Percentiles rank a stretch among this genome's conserved stretches.
Conservation (phyloP, 2,888 invertebrate genomes). For the Phalera bucephala region DNA sequence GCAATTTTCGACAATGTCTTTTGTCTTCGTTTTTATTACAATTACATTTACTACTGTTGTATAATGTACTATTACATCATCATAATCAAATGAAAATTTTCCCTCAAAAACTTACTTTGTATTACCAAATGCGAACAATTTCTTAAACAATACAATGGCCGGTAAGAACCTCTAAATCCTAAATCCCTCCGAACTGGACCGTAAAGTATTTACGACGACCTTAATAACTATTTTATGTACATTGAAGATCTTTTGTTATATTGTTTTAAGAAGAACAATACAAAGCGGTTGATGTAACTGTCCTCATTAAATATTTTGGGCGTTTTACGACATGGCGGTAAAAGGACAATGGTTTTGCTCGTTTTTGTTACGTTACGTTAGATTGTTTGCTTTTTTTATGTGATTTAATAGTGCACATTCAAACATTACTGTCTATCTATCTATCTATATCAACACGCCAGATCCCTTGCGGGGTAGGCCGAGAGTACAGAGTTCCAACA, state of each 20-base stretch:
- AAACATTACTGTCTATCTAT: too few relatives aligned
- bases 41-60: too few relatives aligned
- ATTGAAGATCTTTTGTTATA: slow-evolving; percentile 20
- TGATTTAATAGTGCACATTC: too few relatives aligned
- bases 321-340: neutral
- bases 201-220: slow-evolving; percentile 16
- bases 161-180: too few relatives aligned
- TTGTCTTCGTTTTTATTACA: neutral
- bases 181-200: slow-evolving; percentile 22
- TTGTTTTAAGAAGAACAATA: slow-evolving; percentile 21
- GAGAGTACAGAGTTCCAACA: too few relatives aligned
- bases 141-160: neutral
- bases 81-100: slow-evolving; percentile 15
- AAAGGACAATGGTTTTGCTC: slow-evolving; percentile 1
- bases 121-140: neutral
- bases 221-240: slow-evolving; percentile 22
- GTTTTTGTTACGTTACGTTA: neutral
- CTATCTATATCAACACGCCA: too few relatives aligned
- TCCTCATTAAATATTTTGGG: slow-evolving; percentile 1
- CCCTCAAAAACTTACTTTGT: neutral
- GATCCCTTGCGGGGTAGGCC: too few relatives aligned
- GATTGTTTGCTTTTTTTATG: too few relatives aligned
- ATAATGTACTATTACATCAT: slow-evolving; percentile 8
- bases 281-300: slow-evolving; percentile 9
- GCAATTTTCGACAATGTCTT: too few relatives aligned